Conservation (phyloP, 1,140 invertebrate species). For the Ceratosolen fusciceps region DNA sequence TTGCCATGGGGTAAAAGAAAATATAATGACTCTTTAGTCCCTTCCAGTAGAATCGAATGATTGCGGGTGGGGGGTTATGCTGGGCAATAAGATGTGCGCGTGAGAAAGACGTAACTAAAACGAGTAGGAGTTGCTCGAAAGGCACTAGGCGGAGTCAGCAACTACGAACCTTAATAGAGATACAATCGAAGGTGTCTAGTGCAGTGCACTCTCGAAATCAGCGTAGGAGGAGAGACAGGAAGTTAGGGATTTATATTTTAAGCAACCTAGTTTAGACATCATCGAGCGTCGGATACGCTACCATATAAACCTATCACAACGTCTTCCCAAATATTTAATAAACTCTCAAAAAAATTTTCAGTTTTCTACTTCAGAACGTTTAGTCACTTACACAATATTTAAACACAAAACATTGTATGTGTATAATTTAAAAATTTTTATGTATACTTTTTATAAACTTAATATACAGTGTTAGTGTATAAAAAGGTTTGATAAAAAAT, state of each 20-base stretch:
- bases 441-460: not conserved
- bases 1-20: no score
- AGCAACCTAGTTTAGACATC: constrained; percentile 71
- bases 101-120: constrained; percentile 9
- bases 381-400: no score
- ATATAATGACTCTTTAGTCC: constrained; percentile 8
- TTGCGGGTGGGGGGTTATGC: constrained; percentile 12
- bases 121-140: constrained; percentile 8
- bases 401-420: not conserved
- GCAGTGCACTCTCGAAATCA: constrained; percentile 55
- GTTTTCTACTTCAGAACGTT: not conserved
- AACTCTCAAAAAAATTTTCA: constrained; percentile 61
- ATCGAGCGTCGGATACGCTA: constrained; percentile 71
- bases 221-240: constrained; percentile 64
- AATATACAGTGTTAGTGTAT: not conserved
- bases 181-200: constrained; percentile 72
- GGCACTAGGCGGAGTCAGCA: constrained; percentile 60
- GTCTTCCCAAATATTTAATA: constrained; percentile 67
- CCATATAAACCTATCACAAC: constrained; percentile 71
- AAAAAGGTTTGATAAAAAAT: not conserved
- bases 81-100: constrained; percentile 8
- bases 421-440: not conserved
- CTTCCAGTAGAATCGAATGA: not conserved
- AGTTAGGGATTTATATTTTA: constrained; percentile 61
- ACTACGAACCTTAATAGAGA: constrained; percentile 70